phyloP scores from a whole-genome alignment of 2,797 vertebrate species.

The Knipowitschia caucasica region DNA sequence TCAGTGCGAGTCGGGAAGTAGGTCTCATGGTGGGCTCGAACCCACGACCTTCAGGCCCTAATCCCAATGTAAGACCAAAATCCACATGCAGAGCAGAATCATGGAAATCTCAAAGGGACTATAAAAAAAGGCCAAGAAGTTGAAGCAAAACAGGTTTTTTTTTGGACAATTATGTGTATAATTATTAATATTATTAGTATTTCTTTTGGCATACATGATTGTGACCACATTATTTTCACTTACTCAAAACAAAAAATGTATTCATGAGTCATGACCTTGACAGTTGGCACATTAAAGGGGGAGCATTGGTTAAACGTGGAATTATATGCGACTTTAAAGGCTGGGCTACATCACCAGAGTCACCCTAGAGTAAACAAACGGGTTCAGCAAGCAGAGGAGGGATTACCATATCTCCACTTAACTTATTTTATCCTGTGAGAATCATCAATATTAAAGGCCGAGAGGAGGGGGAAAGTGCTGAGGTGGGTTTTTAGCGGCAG shows the following conservation, averaged over 20 bases:
- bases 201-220: too few species aligned
- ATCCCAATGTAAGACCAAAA: too few species aligned
- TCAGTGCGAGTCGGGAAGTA: too few species aligned
- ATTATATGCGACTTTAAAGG: slow-evolving; percentile 75
- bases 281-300: slow-evolving; percentile 65
- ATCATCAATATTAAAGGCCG: slow-evolving; percentile 83
- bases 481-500: slow-evolving; percentile 74
- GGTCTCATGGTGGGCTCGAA: too few species aligned
- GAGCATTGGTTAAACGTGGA: slow-evolving; percentile 69
- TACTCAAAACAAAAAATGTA: slow-evolving; percentile 51
- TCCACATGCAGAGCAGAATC: too few species aligned
- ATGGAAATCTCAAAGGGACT: too few species aligned
- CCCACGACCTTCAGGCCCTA: too few species aligned
- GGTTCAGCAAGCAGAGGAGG: slow-evolving; percentile 75
- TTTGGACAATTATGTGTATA: too few species aligned
- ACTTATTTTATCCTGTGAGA: slow-evolving; percentile 84
- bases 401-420: slow-evolving; percentile 83
- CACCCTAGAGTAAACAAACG: slow-evolving; percentile 79
- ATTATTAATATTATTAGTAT: too few species aligned
- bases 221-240: not conserved
- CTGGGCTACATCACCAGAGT: slow-evolving; percentile 70
- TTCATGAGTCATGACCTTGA: slow-evolving; percentile 77
- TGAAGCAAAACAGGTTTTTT: too few species aligned
- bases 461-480: slow-evolving; percentile 78
- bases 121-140: too few species aligned